A percentile compares a stretch with the other conserved stretches of the same genome.
These are phyloP conservation scores for Brachyopa scutellaris DNA, from an alignment of 2,888 invertebrate genomes.

Conservation along the genomic window DNA sequence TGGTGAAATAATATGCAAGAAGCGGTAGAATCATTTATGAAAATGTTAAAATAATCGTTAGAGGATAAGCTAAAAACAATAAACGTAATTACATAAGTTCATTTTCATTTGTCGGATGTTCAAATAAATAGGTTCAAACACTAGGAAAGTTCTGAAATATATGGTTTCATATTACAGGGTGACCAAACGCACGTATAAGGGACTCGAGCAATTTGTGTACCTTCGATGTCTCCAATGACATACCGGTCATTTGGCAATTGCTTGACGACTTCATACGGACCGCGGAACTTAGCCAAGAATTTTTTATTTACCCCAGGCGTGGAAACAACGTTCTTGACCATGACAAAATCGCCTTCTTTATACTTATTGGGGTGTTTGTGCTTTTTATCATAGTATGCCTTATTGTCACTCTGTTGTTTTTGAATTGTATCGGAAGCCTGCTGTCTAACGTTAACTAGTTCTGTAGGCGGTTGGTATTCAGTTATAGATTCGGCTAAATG, in stretches of 20 bases:
- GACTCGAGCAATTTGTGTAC: background rate
- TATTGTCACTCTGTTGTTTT: slow-evolving; percentile 72
- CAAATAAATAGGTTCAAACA: background rate
- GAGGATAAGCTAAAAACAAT: too few relatives aligned
- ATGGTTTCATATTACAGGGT: slow-evolving; percentile 18
- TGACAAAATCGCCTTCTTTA: slow-evolving; percentile 70
- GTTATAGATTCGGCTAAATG: background rate
- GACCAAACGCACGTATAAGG: slow-evolving; percentile 15
- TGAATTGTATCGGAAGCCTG: slow-evolving; percentile 60
- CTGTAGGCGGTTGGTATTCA: background rate
- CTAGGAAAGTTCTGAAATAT: slow-evolving; percentile 8
- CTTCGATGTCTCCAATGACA: background rate
- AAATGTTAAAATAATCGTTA: too few relatives aligned
- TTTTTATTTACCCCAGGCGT: slow-evolving; percentile 73
- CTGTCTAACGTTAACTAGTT: slow-evolving; percentile 35
- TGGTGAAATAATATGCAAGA: too few relatives aligned
- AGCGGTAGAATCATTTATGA: too few relatives aligned
- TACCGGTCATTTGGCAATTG: slow-evolving; percentile 65
- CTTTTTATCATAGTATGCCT: slow-evolving; percentile 73
- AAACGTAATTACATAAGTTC: too few relatives aligned
- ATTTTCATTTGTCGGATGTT: too few relatives aligned
- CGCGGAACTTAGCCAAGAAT: slow-evolving; percentile 71
- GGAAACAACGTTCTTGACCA: slow-evolving; percentile 63
- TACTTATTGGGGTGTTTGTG: slow-evolving; percentile 71
- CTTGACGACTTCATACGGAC: slow-evolving; percentile 67